Evolutionary conservation across 2,113 vertebrate species (phyloP).

Genomic region (Helogale parvula): DNA sequence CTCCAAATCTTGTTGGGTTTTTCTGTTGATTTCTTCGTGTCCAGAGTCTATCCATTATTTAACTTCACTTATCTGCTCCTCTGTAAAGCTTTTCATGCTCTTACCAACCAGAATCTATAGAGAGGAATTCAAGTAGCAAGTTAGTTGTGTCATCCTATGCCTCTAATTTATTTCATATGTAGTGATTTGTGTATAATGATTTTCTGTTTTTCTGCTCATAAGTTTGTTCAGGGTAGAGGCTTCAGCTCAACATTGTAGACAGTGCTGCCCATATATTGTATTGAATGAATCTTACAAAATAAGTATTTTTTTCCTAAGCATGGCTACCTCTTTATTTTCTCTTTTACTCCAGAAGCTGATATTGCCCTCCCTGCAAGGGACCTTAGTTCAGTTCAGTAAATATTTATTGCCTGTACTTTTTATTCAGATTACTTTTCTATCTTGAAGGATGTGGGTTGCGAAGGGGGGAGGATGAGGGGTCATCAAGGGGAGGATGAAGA

Average conservation of each 20-base stretch:
- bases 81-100: not conserved
- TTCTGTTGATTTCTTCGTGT: not conserved
- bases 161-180: not conserved
- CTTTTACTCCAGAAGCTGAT: not conserved
- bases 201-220: not conserved
- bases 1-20: not conserved
- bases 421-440: constrained; percentile 26
- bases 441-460: not conserved
- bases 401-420: not conserved
- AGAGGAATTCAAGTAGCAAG: not conserved
- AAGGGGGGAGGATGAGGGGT: not conserved
- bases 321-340: constrained; percentile 9
- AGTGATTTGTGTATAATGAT: constrained; percentile 12
- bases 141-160: not conserved
- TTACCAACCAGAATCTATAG: not conserved
- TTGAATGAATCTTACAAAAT: not conserved
- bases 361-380: not conserved
- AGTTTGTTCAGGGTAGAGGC: not conserved
- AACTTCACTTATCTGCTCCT: not conserved
- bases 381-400: not conserved
- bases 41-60: not conserved
- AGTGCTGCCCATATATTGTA: constrained; percentile 12
- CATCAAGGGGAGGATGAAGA: not conserved
- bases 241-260: not conserved
- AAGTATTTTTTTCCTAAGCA: not conserved